phyloP scores from a whole-genome alignment of 1,140 invertebrate genomes.

The Ips nitidus region DNA sequence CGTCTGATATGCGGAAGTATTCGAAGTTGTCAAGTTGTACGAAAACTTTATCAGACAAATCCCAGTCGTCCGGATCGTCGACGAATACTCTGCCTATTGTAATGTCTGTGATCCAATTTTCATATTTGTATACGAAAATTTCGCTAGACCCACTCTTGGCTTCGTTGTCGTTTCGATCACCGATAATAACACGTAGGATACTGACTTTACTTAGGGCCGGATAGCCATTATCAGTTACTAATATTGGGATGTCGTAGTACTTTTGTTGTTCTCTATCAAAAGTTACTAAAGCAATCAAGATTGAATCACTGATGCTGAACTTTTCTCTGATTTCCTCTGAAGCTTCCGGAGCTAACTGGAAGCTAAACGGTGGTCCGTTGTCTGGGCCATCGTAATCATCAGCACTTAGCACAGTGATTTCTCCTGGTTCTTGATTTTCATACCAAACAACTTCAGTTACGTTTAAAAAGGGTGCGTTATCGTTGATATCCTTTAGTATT shows the following conservation, averaged over 20 bases:
- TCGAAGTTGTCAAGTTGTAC: conserved; percentile 60
- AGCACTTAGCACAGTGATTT: conserved; percentile 71
- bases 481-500: conserved; percentile 81
- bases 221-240: conserved; percentile 80
- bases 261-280: conserved; percentile 92
- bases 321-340: conserved; percentile 67
- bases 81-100: conserved; percentile 89
- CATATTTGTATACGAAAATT: conserved; percentile 92
- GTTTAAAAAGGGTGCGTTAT: conserved; percentile 84
- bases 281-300: conserved; percentile 61
- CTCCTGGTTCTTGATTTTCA: conserved; percentile 72
- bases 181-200: conserved; percentile 81
- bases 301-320: conserved; percentile 57
- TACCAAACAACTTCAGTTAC: conserved; percentile 78
- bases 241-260: conserved; percentile 81
- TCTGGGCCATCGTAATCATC: conserved; percentile 75
- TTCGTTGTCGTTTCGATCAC: conserved; percentile 86
- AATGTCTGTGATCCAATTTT: conserved; percentile 60
- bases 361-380: conserved; percentile 82
- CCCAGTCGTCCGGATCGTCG: conserved; percentile 91
- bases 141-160: conserved; percentile 80
- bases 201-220: conserved; percentile 73
- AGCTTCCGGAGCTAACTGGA: conserved; percentile 67
- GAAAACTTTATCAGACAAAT: conserved; percentile 85
- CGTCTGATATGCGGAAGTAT: conserved; percentile 66